A percentile compares a stretch with the other conserved stretches of the same genome.
Conservation (phyloP, 2,113 vertebrate genomes). For the Pseudonaja textilis region DNA sequence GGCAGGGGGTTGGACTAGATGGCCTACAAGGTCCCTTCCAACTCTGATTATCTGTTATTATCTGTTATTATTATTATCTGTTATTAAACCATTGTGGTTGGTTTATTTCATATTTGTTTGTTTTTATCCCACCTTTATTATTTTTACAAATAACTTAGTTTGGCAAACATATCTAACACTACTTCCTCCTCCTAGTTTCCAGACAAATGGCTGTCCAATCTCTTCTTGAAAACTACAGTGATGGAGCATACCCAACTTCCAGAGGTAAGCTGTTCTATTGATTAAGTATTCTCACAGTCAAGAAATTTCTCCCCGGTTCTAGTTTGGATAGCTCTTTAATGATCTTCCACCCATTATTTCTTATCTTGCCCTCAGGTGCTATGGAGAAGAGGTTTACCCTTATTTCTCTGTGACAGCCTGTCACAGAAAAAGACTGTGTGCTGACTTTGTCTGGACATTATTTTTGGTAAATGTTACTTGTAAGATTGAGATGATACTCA, state of each 20-base stretch:
- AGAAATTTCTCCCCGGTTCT: not conserved
- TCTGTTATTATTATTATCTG: too few relatives aligned
- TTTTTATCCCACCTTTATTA: too few relatives aligned
- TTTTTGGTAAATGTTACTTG: not conserved
- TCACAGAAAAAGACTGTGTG: not conserved
- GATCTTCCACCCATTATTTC: not conserved
- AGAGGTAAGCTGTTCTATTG: not conserved
- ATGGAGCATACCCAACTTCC: not conserved
- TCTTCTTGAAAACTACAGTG: not conserved
- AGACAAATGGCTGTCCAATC: not conserved
- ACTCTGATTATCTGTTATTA: too few relatives aligned
- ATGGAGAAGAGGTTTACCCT: not conserved
- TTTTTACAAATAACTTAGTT: too few relatives aligned
- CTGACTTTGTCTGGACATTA: not conserved
- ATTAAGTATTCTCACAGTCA: not conserved
- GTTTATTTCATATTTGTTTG: not conserved
- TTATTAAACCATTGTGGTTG: not conserved
- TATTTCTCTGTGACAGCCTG: not conserved
- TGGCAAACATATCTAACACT: too few relatives aligned
- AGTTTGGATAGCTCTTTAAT: not conserved
- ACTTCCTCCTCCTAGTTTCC: too few relatives aligned
- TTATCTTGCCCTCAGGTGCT: not conserved
- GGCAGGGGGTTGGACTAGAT: too few relatives aligned
- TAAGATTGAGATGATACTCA: not conserved
- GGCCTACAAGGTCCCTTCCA: too few relatives aligned